phyloP scores from a whole-genome alignment of 2,888 invertebrate genomes.

The Homarus gammarus region DNA sequence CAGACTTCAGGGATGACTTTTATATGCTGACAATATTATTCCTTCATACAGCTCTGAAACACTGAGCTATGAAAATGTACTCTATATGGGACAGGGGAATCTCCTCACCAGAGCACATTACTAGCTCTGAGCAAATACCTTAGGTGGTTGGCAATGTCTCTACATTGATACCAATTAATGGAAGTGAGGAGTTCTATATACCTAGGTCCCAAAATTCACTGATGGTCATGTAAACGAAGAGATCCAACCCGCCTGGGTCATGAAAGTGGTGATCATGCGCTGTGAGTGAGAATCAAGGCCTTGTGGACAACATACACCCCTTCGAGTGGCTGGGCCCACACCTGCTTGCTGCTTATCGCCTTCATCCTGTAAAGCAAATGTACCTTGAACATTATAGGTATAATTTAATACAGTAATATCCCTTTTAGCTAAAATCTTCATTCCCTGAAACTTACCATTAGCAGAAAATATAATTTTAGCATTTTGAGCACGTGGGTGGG shows the following conservation, averaged over 20 bases:
- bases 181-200: background rate
- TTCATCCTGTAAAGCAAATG: constrained; percentile 44
- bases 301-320: constrained; percentile 68
- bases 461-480: too few species aligned
- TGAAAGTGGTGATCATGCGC: constrained; percentile 68
- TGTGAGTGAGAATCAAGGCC: constrained; percentile 72
- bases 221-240: constrained; percentile 69
- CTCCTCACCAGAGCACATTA: too few species aligned
- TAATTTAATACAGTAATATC: background rate
- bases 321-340: constrained; percentile 60
- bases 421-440: too few species aligned
- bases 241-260: constrained; percentile 74
- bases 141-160: background rate
- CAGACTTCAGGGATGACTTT: too few species aligned
- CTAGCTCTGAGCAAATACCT: too few species aligned
- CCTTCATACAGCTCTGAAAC: too few species aligned
- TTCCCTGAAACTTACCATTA: too few species aligned
- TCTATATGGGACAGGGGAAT: background rate
- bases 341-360: constrained; percentile 68
- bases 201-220: constrained; percentile 52
- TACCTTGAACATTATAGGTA: too few species aligned
- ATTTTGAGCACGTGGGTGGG: too few species aligned
- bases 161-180: background rate
- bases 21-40: too few species aligned
- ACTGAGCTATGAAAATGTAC: too few species aligned